Conservation (phyloP, 1,140 invertebrate genomes). For the Mamestra configurata region DNA sequence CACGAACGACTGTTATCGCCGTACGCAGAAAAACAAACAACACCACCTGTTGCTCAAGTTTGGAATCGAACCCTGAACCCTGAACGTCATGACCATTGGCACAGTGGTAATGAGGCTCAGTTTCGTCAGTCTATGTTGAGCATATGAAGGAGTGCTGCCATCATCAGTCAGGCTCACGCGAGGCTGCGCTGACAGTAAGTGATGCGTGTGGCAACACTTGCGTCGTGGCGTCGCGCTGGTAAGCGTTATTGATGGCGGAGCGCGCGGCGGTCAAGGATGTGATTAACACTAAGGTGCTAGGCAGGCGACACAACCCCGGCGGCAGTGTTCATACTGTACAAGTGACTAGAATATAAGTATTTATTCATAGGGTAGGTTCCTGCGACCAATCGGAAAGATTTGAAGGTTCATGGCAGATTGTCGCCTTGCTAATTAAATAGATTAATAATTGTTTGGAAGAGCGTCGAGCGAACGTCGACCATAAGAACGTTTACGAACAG, state of each 20-base stretch:
- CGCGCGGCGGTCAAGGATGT: conserved; percentile 23
- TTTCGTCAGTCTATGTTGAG: background rate
- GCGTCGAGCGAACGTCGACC: no score
- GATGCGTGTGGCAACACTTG: background rate
- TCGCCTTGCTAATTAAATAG: no score
- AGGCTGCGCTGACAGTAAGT: conserved; percentile 6
- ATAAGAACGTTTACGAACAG: no score
- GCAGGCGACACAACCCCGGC: background rate
- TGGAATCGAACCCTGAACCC: background rate
- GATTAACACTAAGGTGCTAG: background rate
- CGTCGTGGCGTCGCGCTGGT: background rate
- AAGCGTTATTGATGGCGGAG: conserved; percentile 34
- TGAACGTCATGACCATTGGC: no score
- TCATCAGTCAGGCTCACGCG: conserved; percentile 5
- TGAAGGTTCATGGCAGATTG: no score
- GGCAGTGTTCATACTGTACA: no score
- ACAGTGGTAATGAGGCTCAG: background rate
- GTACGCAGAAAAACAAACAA: background rate
- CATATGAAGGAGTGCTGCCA: background rate
- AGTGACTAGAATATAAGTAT: no score
- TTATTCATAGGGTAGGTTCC: background rate
- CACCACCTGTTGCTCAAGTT: background rate
- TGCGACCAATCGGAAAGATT: no score
- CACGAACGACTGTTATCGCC: background rate
- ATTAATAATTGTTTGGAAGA: no score